A percentile compares a stretch with the other conserved stretches of the same genome.
phyloP scores from a whole-genome alignment of 2,797 vertebrate species.

The Rhodeus uyekii region DNA sequence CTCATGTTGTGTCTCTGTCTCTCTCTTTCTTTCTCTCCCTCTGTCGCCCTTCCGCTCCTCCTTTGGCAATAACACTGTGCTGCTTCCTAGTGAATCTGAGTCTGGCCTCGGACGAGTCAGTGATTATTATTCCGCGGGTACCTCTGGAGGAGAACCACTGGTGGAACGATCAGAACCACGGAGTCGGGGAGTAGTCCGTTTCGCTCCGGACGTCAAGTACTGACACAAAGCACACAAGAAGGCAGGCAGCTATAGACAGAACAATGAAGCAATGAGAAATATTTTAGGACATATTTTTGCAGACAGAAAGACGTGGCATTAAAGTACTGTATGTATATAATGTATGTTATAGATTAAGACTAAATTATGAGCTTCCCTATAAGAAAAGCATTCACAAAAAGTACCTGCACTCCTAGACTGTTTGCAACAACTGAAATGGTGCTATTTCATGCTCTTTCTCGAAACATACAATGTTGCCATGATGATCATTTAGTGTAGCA shows the following conservation, averaged over 20 bases:
- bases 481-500: constrained; percentile 45
- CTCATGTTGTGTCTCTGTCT: constrained; percentile 69
- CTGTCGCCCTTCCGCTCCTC: constrained; percentile 12
- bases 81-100: constrained; percentile 77
- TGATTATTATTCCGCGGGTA: constrained; percentile 81
- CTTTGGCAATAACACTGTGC: constrained; percentile 63
- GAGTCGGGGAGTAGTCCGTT: constrained; percentile 73
- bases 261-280: neutral
- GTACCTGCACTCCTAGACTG: constrained; percentile 58
- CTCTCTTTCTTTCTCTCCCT: constrained; percentile 50
- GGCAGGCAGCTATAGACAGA: constrained; percentile 13
- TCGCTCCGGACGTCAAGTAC: constrained; percentile 76
- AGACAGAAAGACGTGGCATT: constrained; percentile 3
- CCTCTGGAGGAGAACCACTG: constrained; percentile 77
- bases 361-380: constrained; percentile 37
- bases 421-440: constrained; percentile 72
- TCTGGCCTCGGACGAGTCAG: constrained; percentile 76
- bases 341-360: constrained; percentile 47
- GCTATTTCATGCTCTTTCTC: constrained; percentile 72
- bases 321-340: constrained; percentile 69
- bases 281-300: constrained; percentile 29
- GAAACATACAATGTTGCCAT: constrained; percentile 20
- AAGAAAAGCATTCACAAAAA: neutral
- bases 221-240: constrained; percentile 44
- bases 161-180: constrained; percentile 72